Percentiles rank a stretch among this genome's conserved stretches.
Evolutionary conservation across 2,113 vertebrate species (phyloP).

Genomic region (Catharus bicknelli): DNA sequence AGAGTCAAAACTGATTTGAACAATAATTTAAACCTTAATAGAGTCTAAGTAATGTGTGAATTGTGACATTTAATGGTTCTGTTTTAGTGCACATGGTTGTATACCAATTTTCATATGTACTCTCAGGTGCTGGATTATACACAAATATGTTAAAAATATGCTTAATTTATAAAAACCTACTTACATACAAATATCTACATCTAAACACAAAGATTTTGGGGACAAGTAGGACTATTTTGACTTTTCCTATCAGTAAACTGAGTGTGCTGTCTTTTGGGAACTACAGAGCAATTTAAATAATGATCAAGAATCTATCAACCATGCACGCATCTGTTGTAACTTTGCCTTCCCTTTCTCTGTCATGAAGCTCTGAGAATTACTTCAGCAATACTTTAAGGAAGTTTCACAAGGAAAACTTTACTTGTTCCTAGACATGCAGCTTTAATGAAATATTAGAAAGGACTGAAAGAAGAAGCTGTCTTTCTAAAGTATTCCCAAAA

Average conservation of each 20-base stretch:
- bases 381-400: background rate
- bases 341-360: background rate
- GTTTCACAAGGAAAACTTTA: background rate
- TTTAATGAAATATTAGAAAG: background rate
- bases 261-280: background rate
- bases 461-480: background rate
- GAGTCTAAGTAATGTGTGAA: background rate
- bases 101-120: background rate
- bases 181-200: background rate
- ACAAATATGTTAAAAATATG: background rate
- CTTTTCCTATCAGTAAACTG: background rate
- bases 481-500: background rate
- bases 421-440: background rate
- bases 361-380: background rate
- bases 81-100: background rate
- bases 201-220: background rate
- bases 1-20: background rate
- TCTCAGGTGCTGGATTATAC: background rate
- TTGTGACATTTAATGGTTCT: background rate
- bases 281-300: background rate
- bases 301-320: background rate
- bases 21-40: background rate
- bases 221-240: background rate
- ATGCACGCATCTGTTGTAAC: rapidly evolving
- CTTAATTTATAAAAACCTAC: background rate